Evolutionary conservation across 2,888 invertebrate species (phyloP).

Genomic region (Fragum sueziense): DNA sequence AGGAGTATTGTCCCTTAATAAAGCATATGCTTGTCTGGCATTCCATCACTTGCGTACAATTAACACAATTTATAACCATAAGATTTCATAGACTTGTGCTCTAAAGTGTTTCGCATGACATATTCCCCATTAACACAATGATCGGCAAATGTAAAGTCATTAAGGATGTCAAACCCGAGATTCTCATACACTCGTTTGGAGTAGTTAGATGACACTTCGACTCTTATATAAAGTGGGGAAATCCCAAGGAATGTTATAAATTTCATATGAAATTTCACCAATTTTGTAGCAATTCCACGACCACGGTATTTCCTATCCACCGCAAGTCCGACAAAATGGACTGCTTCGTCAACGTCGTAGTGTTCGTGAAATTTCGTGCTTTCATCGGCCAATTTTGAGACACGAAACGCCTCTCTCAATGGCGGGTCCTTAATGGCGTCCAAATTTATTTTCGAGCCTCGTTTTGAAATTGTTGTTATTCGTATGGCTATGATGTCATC

Average conservation of each 20-base stretch:
- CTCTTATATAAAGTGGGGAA: slow-evolving; percentile 9
- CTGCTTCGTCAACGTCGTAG: neutral
- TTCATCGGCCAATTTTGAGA: neutral
- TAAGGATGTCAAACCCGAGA: slow-evolving; percentile 1
- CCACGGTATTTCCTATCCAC: slow-evolving; percentile 7
- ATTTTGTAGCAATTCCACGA: slow-evolving; percentile 1
- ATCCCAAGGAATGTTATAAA: neutral
- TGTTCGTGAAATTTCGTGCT: neutral
- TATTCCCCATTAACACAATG: slow-evolving; percentile 6
- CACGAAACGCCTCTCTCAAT: neutral
- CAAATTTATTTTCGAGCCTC: neutral
- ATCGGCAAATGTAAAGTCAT: slow-evolving; percentile 15
- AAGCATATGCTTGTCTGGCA: too few species aligned
- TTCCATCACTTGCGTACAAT: too few species aligned
- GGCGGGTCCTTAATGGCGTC: neutral
- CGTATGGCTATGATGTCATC: slow-evolving; percentile 1
- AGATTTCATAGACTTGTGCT: slow-evolving; percentile 16
- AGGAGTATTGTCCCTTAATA: too few species aligned
- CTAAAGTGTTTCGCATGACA: slow-evolving; percentile 6
- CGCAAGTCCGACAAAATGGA: slow-evolving; percentile 9
- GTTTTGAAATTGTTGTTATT: neutral
- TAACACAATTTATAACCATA: slow-evolving; percentile 16
- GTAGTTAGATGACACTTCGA: slow-evolving; percentile 6
- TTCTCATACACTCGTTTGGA: slow-evolving; percentile 19
- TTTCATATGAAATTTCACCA: slow-evolving; percentile 4